These are phyloP conservation scores for Theristicus caerulescens DNA, from an alignment of 2,113 vertebrate genomes.

Conservation along the genomic window DNA sequence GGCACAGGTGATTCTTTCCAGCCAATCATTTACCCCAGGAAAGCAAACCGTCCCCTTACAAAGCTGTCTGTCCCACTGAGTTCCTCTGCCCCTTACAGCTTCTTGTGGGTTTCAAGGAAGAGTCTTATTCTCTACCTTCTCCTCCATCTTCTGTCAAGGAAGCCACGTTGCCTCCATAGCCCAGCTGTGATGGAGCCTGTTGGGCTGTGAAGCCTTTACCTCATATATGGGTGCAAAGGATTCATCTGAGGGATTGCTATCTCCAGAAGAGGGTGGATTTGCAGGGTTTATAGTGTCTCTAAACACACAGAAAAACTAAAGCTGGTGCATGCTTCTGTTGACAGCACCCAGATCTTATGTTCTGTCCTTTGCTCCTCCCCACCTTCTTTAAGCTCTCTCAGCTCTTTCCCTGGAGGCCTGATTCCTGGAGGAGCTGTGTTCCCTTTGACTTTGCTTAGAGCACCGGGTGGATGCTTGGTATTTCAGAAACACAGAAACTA, in stretches of 20 bases:
- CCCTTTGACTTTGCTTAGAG: conserved; percentile 49
- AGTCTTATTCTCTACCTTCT: not conserved
- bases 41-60: not conserved
- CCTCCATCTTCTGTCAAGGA: not conserved
- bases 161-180: not conserved
- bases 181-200: not conserved
- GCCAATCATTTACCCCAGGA: not conserved
- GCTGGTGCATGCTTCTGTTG: not conserved
- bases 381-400: not conserved
- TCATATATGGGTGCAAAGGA: not conserved
- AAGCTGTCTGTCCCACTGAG: not conserved
- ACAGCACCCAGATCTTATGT: not conserved
- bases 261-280: not conserved
- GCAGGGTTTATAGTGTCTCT: not conserved
- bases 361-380: not conserved
- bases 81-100: not conserved
- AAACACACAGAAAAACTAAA: not conserved
- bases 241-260: not conserved
- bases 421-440: not conserved
- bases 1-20: not conserved
- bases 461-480: fast-evolving
- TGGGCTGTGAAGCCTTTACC: not conserved
- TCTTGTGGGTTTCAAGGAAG: not conserved
- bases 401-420: not conserved
- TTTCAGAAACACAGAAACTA: conserved; percentile 10